Evolutionary conservation across 2,113 vertebrate genomes (phyloP), one percentile per base, ranked within the genome.

Genomic region (Aphyosemion australe): DNA sequence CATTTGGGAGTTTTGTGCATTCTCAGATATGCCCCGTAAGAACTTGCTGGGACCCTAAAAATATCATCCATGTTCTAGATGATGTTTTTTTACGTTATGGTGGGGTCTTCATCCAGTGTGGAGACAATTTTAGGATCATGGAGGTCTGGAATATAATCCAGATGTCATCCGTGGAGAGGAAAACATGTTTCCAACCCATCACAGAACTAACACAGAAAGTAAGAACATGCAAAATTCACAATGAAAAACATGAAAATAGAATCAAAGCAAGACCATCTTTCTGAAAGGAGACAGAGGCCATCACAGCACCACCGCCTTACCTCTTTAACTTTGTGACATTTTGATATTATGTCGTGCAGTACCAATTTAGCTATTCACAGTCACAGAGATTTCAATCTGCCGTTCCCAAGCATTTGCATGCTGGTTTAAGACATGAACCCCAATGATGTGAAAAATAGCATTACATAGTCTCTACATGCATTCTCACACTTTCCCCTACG

Each of bases 371-470:
- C n/a, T 26, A 43, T 43, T 26, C 19, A 51, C 51, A 32, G 1
- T 12, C 9, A 55, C 12, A 31, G 12, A 26, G 21, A 31, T 58
- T 58, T 45, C 26, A 13, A 58, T 58, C 41, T 58, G 20, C 43
- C 5, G 4, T 58, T 1, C 21, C 12, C 20, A 15, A 8, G 6
- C 8, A 8, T 26, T 18, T 45, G 19, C 41, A 26, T 20, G 45
- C 12, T 7, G 19, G 8, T 19, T 47, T 20, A 60, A 53, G 55
- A 56, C 51, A 63, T 18, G 16, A 15, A 39, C 14, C 15, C 14
- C n/a, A 71, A n/a, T 54, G 20, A 41, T n/a, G n/a, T 41, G 32
- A 31, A 66, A 72, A 50, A 72, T 20, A 62, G 41, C 34, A 74
- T 65, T 48, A 54, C 43, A 68, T 47, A 60, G 41, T 64, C 51